Conservation (phyloP, 2,113 vertebrate species). For the Ammodramus savannarum region DNA sequence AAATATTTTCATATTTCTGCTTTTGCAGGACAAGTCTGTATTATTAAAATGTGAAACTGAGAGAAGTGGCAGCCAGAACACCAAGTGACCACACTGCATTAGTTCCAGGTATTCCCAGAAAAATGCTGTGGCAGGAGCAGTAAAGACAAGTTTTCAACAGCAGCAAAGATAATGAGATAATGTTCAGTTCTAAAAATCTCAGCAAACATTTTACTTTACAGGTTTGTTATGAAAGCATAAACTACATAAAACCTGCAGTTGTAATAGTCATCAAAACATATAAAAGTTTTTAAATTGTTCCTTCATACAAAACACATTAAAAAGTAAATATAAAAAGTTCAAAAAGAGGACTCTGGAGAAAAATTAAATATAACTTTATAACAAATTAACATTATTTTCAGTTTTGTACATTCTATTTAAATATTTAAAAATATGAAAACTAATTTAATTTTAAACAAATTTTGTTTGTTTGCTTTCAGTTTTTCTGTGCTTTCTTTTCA, state of each 20-base stretch:
- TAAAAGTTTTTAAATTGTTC: background rate
- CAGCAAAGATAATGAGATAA: background rate
- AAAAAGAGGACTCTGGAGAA: background rate
- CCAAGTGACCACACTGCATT: background rate
- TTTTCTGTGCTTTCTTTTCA: background rate
- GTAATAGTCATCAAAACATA: background rate
- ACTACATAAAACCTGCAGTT: background rate
- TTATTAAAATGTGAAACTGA: background rate
- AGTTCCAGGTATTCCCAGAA: background rate
- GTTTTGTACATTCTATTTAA: background rate
- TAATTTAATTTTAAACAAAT: background rate
- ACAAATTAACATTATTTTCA: background rate
- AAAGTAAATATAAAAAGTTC: background rate
- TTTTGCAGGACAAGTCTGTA: background rate
- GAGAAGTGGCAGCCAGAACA: background rate
- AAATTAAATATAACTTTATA: background rate
- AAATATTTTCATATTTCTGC: background rate
- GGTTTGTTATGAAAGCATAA: background rate
- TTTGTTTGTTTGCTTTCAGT: background rate
- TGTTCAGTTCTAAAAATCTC: background rate
- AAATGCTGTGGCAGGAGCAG: background rate
- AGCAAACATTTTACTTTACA: background rate
- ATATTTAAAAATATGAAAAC: background rate
- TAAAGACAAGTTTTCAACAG: background rate
- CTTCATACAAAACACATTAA: background rate